Percentiles rank a stretch among this genome's conserved stretches.
Conservation (phyloP, 1,140 invertebrate species). For the Carcinoscorpius rotundicauda region DNA sequence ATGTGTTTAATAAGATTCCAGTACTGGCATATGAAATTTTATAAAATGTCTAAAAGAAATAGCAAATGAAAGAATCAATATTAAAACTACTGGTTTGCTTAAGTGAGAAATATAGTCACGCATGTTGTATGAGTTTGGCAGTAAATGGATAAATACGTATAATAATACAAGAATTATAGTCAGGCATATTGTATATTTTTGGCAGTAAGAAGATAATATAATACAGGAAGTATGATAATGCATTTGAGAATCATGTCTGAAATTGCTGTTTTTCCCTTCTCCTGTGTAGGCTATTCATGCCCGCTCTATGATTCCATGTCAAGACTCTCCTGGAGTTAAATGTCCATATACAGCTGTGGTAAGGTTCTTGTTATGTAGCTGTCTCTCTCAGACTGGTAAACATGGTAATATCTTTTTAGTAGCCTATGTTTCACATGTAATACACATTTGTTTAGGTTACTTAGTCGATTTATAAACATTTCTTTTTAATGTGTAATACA, state of each 20-base stretch:
- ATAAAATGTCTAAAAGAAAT: too few relatives aligned
- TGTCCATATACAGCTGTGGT: conserved; percentile 60
- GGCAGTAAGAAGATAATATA: conserved; percentile 8
- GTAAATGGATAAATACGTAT: too few relatives aligned
- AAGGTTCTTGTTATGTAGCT: conserved; percentile 7
- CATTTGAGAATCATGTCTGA: not conserved
- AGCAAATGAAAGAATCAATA: too few relatives aligned
- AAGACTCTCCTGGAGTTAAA: conserved; percentile 89
- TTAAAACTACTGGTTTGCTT: too few relatives aligned
- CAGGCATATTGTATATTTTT: conserved; percentile 4
- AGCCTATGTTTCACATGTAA: conserved; percentile 3
- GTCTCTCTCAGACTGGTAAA: not conserved
- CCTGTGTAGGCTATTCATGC: conserved; percentile 63
- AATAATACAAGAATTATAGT: not conserved
- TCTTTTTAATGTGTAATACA: too few relatives aligned
- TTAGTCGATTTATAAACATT: too few relatives aligned
- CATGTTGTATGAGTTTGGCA: too few relatives aligned
- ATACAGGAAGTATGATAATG: not conserved
- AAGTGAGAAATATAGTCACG: too few relatives aligned
- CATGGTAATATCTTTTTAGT: conserved; percentile 11
- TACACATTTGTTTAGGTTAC: not conserved
- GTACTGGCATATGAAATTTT: too few relatives aligned
- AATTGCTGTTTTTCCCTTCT: conserved; percentile 21
- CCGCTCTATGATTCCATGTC: conserved; percentile 52
- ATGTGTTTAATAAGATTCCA: too few relatives aligned